Conservation (phyloP, 2,113 vertebrate species). For the Syngnathus scovelli region DNA sequence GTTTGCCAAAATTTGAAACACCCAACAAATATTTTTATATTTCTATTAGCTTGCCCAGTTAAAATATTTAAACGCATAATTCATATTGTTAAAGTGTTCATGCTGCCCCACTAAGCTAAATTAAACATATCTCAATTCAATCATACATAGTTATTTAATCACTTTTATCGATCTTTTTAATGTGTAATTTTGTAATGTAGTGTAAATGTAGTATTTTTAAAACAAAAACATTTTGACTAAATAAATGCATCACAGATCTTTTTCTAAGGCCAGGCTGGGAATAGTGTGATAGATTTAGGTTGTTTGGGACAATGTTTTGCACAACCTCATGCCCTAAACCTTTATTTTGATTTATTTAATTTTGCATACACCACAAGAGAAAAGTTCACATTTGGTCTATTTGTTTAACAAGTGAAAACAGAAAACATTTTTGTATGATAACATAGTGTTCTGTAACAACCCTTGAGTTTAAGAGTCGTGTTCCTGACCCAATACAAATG, state of each 20-base stretch:
- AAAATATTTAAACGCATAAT: conserved; percentile 22
- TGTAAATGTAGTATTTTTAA: too few species aligned
- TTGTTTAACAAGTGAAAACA: conserved; percentile 24
- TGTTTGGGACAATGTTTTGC: conserved; percentile 31
- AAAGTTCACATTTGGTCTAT: conserved; percentile 34
- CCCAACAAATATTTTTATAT: conserved; percentile 34
- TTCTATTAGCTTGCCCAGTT: conserved; percentile 28
- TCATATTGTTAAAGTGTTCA: neutral
- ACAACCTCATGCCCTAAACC: conserved; percentile 27
- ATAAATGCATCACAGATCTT: neutral
- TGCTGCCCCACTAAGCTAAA: neutral
- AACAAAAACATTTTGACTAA: neutral
- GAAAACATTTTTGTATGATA: neutral
- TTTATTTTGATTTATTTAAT: neutral
- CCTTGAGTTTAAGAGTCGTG: neutral
- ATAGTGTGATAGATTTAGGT: conserved; percentile 21
- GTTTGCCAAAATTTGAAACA: conserved; percentile 26
- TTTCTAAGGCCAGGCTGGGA: conserved; percentile 24
- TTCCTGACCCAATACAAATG: neutral
- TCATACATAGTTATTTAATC: neutral
- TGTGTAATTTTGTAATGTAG: neutral
- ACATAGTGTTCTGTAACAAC: neutral
- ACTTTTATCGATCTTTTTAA: neutral
- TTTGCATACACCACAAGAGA: conserved; percentile 12
- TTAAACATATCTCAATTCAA: neutral